Percentiles rank a stretch among this genome's conserved stretches.
phyloP scores from a whole-genome alignment of 2,888 invertebrate species.

The Agriopis aurantiaria region DNA sequence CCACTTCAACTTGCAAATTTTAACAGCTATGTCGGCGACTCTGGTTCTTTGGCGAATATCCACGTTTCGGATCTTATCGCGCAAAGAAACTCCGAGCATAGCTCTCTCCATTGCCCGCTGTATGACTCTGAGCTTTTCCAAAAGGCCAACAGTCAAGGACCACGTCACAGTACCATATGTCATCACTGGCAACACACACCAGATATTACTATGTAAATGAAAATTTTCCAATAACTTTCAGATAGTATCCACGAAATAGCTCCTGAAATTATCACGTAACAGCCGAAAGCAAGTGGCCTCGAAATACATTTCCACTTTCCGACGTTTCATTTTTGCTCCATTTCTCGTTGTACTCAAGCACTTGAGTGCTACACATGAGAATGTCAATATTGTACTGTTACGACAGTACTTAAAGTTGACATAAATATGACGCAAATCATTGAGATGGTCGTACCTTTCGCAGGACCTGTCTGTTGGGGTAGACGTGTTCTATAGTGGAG shows the following conservation, averaged over 20 bases:
- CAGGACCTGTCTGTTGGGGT: neutral
- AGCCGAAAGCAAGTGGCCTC: slow-evolving; percentile 13
- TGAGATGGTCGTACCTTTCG: no score
- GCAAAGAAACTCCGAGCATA: no score
- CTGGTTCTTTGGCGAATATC: no score
- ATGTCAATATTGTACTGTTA: slow-evolving; percentile 33
- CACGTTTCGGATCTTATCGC: no score
- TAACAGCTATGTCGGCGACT: no score
- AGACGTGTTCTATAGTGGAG: no score
- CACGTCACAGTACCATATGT: no score
- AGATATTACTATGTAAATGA: neutral
- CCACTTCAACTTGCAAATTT: no score
- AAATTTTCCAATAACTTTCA: slow-evolving; percentile 7
- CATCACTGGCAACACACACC: no score
- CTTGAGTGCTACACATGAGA: slow-evolving; percentile 47
- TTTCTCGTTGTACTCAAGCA: slow-evolving; percentile 50
- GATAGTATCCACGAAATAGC: neutral
- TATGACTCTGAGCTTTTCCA: no score
- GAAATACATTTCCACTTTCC: slow-evolving; percentile 25
- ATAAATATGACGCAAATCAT: neutral
- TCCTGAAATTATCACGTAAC: slow-evolving; percentile 15
- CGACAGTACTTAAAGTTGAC: slow-evolving; percentile 13
- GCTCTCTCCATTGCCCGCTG: no score
- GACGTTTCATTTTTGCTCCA: slow-evolving; percentile 49
- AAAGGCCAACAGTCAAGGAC: no score